Percentiles rank a stretch among this genome's conserved stretches.
Conservation (phyloP, 2,113 vertebrate genomes). For the Fulmarus glacialis region DNA sequence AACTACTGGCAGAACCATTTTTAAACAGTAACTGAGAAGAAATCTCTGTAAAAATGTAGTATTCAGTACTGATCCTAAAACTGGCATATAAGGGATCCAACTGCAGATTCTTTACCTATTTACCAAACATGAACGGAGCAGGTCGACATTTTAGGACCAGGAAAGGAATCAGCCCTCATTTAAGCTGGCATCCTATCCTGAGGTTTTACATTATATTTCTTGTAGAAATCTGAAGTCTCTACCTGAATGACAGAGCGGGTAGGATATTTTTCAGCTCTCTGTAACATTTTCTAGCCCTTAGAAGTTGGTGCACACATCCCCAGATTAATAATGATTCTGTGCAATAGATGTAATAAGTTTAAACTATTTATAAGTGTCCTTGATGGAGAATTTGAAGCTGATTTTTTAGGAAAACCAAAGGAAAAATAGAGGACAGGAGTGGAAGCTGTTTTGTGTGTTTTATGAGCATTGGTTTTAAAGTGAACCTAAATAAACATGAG, state of each 20-base stretch:
- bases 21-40: neutral
- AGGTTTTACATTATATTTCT: neutral
- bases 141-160: neutral
- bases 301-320: fast-evolving
- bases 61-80: neutral
- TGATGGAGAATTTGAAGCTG: neutral
- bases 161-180: neutral
- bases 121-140: neutral
- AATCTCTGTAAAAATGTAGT: neutral
- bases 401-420: neutral
- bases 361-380: neutral
- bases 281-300: neutral
- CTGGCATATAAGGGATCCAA: neutral
- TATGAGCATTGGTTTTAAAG: neutral
- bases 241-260: neutral
- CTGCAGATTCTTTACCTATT: neutral
- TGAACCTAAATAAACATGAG: neutral
- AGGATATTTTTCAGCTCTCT: neutral
- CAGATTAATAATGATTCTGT: neutral
- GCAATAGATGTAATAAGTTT: neutral
- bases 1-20: neutral
- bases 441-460: neutral
- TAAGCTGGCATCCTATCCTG: neutral
- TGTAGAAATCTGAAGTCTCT: neutral
- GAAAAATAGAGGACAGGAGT: neutral